A percentile compares a stretch with the other conserved stretches of the same genome.
Evolutionary conservation across 2,888 invertebrate species (phyloP).

Genomic region (Euzophera pinguis): DNA sequence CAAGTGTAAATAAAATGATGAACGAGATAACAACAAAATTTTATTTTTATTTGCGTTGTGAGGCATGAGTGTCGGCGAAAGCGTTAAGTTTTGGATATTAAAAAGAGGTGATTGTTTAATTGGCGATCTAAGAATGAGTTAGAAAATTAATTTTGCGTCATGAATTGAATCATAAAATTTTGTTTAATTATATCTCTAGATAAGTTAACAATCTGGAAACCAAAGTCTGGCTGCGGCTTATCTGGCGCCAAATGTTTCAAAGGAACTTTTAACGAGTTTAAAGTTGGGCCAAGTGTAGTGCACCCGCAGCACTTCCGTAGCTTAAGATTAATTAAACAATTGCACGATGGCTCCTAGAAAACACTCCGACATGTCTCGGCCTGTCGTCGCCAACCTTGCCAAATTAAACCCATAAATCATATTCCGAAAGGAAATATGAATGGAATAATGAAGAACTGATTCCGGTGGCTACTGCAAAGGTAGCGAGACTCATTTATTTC

Average conservation of each 20-base stretch:
- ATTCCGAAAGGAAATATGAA: constrained; percentile 71
- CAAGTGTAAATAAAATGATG: no score
- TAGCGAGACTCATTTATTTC: constrained; percentile 48
- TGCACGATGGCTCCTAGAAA: constrained; percentile 77
- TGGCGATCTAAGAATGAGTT: no score
- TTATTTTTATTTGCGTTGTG: no score
- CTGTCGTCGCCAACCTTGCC: constrained; percentile 77
- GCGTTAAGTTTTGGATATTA: no score
- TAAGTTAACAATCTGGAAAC: constrained; percentile 74
- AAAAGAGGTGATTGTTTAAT: no score
- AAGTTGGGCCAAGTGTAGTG: constrained; percentile 76
- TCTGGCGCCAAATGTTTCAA: constrained; percentile 79
- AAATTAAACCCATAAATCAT: constrained; percentile 79
- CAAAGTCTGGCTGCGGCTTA: constrained; percentile 75
- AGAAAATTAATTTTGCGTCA: not conserved
- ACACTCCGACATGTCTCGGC: constrained; percentile 78
- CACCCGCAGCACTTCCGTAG: constrained; percentile 66
- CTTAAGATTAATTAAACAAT: constrained; percentile 80
- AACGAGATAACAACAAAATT: no score
- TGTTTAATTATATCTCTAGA: constrained; percentile 74
- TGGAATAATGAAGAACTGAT: constrained; percentile 70
- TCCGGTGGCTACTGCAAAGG: constrained; percentile 43
- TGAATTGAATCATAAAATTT: constrained; percentile 50
- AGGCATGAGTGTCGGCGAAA: no score
- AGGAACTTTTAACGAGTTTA: constrained; percentile 80